Evolutionary conservation across 2,113 vertebrate genomes (phyloP).

Genomic region (Sceloporus tristichus): DNA sequence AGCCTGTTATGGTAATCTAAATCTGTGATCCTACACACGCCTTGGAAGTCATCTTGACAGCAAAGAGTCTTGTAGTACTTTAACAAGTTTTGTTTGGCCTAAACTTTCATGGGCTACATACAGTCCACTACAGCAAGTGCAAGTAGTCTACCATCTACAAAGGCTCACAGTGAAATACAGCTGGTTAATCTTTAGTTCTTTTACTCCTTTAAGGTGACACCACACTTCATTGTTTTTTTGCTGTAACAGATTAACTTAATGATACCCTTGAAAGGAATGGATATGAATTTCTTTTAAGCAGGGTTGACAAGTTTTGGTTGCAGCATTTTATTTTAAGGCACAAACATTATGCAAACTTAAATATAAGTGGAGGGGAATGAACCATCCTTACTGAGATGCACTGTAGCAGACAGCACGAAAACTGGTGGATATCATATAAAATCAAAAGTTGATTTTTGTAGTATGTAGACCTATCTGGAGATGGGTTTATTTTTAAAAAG

Average conservation of each 20-base stretch:
- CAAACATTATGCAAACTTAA: neutral
- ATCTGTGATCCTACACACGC: neutral
- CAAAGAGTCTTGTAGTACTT: neutral
- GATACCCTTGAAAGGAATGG: neutral
- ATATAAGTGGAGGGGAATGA: neutral
- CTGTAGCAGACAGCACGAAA: neutral
- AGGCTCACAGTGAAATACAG: neutral
- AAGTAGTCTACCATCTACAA: neutral
- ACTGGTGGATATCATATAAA: slow-evolving; percentile 25
- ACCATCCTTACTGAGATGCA: neutral
- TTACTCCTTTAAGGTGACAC: neutral
- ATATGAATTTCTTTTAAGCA: neutral
- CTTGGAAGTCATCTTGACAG: neutral
- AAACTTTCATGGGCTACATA: neutral
- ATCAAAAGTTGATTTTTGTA: slow-evolving; percentile 1
- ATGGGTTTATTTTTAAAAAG: slow-evolving; percentile 29
- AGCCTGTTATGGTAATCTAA: neutral
- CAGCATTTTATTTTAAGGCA: neutral
- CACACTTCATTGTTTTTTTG: neutral
- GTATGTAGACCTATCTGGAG: neutral
- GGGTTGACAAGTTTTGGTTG: neutral
- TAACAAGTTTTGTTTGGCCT: neutral
- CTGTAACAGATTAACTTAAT: neutral
- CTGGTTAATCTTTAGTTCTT: neutral
- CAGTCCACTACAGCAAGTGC: neutral